These are phyloP conservation scores for Nibea albiflora DNA, from an alignment of 2,113 vertebrate species.

Conservation along the genomic window DNA sequence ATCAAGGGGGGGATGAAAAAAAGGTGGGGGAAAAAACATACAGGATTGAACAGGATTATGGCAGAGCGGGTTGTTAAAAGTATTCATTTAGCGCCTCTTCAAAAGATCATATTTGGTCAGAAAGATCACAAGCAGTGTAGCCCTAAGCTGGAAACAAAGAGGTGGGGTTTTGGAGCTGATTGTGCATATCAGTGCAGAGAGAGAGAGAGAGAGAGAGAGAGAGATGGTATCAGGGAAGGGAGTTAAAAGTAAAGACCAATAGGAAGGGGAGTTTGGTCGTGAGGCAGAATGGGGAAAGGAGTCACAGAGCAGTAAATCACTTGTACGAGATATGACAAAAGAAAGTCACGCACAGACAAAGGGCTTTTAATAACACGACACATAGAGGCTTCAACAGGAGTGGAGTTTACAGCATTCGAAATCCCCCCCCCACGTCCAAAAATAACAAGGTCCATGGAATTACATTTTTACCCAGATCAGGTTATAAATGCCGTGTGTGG, in stretches of 20 bases:
- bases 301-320: conserved; percentile 1
- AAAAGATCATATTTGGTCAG: conserved; percentile 49
- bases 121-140: conserved; percentile 30
- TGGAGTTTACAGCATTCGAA: conserved; percentile 32
- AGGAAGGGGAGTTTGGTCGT: conserved; percentile 19
- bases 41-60: conserved; percentile 71
- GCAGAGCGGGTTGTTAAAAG: conserved; percentile 60
- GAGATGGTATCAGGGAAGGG: neutral
- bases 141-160: conserved; percentile 60
- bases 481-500: conserved; percentile 6
- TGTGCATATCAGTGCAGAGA: conserved; percentile 34
- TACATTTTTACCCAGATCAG: conserved; percentile 26
- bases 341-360: neutral
- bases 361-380: neutral
- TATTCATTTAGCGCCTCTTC: conserved; percentile 62
- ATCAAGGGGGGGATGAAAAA: neutral
- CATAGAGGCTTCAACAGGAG: neutral
- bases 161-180: conserved; percentile 36
- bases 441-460: conserved; percentile 39
- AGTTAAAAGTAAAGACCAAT: conserved; percentile 17
- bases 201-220: neutral
- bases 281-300: conserved; percentile 36
- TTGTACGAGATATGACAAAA: neutral
- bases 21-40: neutral
- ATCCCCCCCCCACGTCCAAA: conserved; percentile 30